These are phyloP conservation scores for Scartelaos histophorus DNA, from an alignment of 2,113 vertebrate genomes.

Conservation along the genomic window DNA sequence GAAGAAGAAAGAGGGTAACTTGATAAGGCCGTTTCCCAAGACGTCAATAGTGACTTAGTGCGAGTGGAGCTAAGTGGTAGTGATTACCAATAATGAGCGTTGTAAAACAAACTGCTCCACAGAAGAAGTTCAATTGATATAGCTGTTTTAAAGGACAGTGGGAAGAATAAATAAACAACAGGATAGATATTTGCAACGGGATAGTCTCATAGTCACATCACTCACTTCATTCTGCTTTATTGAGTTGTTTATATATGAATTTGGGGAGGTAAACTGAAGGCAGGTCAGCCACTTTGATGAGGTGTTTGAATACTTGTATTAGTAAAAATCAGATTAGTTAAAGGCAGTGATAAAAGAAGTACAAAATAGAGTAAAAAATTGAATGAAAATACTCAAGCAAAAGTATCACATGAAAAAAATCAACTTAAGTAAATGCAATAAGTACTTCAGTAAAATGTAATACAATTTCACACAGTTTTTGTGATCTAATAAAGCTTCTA, in stretches of 20 bases:
- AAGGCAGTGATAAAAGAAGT: neutral
- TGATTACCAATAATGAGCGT: constrained; percentile 57
- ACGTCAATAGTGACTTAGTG: constrained; percentile 41
- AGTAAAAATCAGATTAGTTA: neutral
- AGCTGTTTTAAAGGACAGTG: constrained; percentile 1
- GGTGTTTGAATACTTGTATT: neutral
- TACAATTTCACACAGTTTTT: too few relatives aligned
- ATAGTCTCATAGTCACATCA: neutral
- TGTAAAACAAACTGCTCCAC: constrained; percentile 27
- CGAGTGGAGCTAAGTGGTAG: constrained; percentile 43
- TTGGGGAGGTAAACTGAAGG: neutral
- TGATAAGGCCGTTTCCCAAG: constrained; percentile 29
- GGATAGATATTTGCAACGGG: constrained; percentile 8
- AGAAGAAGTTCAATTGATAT: constrained; percentile 6
- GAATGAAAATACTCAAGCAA: too few relatives aligned
- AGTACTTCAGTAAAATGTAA: too few relatives aligned
- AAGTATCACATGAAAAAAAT: too few relatives aligned
- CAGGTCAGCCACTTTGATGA: neutral
- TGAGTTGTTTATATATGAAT: neutral
- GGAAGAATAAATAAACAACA: neutral
- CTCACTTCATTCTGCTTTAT: neutral
- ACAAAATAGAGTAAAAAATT: too few relatives aligned
- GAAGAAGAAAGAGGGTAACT: constrained; percentile 13
- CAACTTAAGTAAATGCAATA: too few relatives aligned
- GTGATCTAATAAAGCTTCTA: too few relatives aligned